Percentiles rank a stretch among this genome's conserved stretches.
These are phyloP conservation scores for Morpho achilles DNA, from an alignment of 2,888 invertebrate species.

Conservation along the genomic window DNA sequence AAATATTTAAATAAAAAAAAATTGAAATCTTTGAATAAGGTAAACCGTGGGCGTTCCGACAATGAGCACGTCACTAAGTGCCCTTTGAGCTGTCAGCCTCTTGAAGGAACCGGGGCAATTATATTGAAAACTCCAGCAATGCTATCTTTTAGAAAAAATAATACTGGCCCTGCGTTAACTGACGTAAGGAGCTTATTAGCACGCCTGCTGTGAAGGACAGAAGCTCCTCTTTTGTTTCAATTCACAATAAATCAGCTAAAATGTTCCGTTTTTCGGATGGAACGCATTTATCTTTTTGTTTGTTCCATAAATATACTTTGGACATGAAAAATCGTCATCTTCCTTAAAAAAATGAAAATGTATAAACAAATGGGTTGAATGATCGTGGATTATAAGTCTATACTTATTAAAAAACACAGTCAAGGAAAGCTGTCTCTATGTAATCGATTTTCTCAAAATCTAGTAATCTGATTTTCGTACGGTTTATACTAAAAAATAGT, in stretches of 20 bases:
- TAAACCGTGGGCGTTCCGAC: slow-evolving; percentile 73
- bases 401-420: no score
- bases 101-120: slow-evolving; percentile 77
- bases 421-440: no score
- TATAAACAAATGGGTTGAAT: no score
- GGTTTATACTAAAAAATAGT: no score
- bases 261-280: slow-evolving; percentile 15
- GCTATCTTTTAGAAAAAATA: slow-evolving; percentile 73
- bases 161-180: slow-evolving; percentile 60
- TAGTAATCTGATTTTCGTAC: no score
- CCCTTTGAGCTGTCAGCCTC: slow-evolving; percentile 75
- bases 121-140: slow-evolving; percentile 73
- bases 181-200: slow-evolving; percentile 73
- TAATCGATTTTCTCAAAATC: no score
- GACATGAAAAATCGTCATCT: no score
- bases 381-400: no score
- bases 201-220: slow-evolving; percentile 49
- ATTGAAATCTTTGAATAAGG: slow-evolving; percentile 69
- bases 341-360: no score
- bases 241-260: slow-evolving; percentile 20
- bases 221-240: slow-evolving; percentile 32
- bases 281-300: slow-evolving; percentile 4
- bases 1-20: slow-evolving; percentile 63
- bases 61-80: slow-evolving; percentile 71
- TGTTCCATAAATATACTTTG: background rate